Percentiles rank a stretch among this genome's conserved stretches.
Conservation (phyloP, 2,888 invertebrate species). For the Flexamia atlantica region DNA sequence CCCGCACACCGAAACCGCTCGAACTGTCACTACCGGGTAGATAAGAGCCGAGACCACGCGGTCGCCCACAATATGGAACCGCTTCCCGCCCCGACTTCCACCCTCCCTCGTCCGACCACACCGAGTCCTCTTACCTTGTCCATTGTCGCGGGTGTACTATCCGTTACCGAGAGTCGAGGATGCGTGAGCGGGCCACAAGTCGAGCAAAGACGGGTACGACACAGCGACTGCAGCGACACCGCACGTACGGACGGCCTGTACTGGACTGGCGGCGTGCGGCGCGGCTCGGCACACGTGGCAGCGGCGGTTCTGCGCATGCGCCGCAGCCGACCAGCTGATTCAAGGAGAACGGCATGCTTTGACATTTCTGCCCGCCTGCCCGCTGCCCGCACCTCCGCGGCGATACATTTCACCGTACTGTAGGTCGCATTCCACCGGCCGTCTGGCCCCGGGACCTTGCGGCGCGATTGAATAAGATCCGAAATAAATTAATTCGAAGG, state of each 20-base stretch:
- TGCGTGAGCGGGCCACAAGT: background rate
- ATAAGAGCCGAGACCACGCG: constrained; percentile 19
- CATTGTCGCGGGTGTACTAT: background rate
- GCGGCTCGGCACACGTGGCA: constrained; percentile 27
- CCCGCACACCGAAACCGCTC: too few relatives aligned
- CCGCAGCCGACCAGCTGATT: constrained; percentile 7
- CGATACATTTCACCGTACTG: background rate
- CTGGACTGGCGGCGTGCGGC: constrained; percentile 1
- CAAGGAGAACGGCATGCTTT: constrained; percentile 40
- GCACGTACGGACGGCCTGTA: background rate
- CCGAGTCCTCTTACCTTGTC: constrained; percentile 9
- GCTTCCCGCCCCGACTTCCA: background rate
- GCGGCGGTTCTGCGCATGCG: constrained; percentile 1
- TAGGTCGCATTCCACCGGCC: background rate
- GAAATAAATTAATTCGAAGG: too few relatives aligned
- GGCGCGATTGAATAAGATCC: too few relatives aligned
- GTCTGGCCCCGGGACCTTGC: too few relatives aligned
- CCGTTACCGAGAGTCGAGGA: background rate
- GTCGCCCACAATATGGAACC: constrained; percentile 16
- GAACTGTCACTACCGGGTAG: too few relatives aligned
- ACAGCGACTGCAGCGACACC: background rate
- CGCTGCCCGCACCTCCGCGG: background rate
- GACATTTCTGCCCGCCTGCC: constrained; percentile 2
- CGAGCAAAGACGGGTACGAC: background rate
- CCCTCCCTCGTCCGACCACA: background rate